These are phyloP conservation scores for Montipora foliosa DNA, from an alignment of 64 coral and sea anemone genomes.

Conservation along the genomic window DNA sequence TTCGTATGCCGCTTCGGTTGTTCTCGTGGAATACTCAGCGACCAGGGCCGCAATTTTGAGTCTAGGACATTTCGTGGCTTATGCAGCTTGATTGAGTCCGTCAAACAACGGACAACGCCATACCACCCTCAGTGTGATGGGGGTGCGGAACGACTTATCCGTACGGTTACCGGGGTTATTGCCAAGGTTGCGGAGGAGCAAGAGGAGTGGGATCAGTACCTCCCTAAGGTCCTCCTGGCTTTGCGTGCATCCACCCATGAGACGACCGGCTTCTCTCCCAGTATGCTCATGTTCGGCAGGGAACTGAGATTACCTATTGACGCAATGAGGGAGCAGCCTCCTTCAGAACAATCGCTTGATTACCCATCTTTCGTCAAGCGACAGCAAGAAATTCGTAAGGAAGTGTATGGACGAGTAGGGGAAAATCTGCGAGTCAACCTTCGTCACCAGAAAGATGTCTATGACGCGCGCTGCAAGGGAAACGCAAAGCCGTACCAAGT, in stretches of 20 bases:
- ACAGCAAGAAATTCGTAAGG: constrained; percentile 31
- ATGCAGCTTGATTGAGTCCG: constrained; percentile 34
- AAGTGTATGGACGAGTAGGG: not conserved
- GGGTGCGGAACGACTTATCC: constrained; percentile 11
- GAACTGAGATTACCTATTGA: no score
- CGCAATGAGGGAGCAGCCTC: no score
- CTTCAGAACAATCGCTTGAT: no score
- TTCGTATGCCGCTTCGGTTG: constrained; percentile 32
- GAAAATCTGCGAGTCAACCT: not conserved
- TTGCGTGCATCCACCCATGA: constrained; percentile 17
- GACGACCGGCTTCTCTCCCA: constrained; percentile 20
- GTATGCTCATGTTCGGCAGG: constrained; percentile 33
- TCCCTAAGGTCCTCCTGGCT: constrained; percentile 13
- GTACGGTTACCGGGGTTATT: constrained; percentile 22
- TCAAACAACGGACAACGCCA: constrained; percentile 46
- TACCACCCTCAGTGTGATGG: constrained; percentile 62
- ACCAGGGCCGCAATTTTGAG: constrained; percentile 60
- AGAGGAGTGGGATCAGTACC: not conserved
- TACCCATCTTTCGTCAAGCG: constrained; percentile 46
- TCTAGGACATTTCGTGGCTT: constrained; percentile 31
- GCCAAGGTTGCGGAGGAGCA: constrained; percentile 31
- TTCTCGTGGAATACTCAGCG: not conserved
- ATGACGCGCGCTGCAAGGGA: not conserved
- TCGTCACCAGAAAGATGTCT: constrained; percentile 46
- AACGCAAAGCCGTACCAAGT: not conserved